A percentile compares a stretch with the other conserved stretches of the same genome.
Conservation (phyloP, 1,140 invertebrate species). For the Dreissena polymorpha region DNA sequence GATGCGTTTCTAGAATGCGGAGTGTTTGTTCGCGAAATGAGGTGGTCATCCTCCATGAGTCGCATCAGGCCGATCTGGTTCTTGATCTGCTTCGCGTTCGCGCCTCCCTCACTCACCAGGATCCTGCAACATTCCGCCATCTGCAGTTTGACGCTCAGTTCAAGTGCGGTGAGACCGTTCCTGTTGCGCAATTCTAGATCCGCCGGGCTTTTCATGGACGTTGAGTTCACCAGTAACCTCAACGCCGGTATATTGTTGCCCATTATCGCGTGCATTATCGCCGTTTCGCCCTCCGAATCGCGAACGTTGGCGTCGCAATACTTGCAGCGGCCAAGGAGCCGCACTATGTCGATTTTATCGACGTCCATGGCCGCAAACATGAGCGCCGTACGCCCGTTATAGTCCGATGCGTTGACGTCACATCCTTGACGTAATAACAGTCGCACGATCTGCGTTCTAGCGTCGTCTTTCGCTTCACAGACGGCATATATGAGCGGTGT, state of each 20-base stretch:
- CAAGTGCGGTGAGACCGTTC: slow-evolving; percentile 45
- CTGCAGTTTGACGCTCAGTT: slow-evolving; percentile 44
- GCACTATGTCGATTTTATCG: slow-evolving; percentile 49
- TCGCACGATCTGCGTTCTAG: slow-evolving; percentile 56
- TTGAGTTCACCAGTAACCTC: slow-evolving; percentile 24
- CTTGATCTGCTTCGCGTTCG: slow-evolving; percentile 49
- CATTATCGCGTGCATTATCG: slow-evolving; percentile 49
- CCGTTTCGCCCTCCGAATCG: slow-evolving; percentile 31
- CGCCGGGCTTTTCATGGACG: slow-evolving; percentile 12
- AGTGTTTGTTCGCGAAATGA: slow-evolving; percentile 32
- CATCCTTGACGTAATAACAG: slow-evolving; percentile 82
- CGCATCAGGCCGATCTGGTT: slow-evolving; percentile 41
- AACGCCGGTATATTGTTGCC: slow-evolving; percentile 40
- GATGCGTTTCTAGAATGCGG: slow-evolving; percentile 37
- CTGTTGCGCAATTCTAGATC: slow-evolving; percentile 39
- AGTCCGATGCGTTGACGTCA: slow-evolving; percentile 93
- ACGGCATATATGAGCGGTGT: slow-evolving; percentile 57
- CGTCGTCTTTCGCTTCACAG: slow-evolving; percentile 53
- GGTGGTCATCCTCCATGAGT: slow-evolving; percentile 46
- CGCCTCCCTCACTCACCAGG: slow-evolving; percentile 53
- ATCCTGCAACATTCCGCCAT: slow-evolving; percentile 50
- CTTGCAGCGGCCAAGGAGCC: slow-evolving; percentile 38
- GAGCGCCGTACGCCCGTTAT: slow-evolving; percentile 93
- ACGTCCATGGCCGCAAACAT: slow-evolving; percentile 89
- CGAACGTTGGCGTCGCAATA: slow-evolving; percentile 33